These are phyloP conservation scores for Catamblyrhynchus diadema DNA, from an alignment of 2,797 vertebrate species.

Conservation along the genomic window DNA sequence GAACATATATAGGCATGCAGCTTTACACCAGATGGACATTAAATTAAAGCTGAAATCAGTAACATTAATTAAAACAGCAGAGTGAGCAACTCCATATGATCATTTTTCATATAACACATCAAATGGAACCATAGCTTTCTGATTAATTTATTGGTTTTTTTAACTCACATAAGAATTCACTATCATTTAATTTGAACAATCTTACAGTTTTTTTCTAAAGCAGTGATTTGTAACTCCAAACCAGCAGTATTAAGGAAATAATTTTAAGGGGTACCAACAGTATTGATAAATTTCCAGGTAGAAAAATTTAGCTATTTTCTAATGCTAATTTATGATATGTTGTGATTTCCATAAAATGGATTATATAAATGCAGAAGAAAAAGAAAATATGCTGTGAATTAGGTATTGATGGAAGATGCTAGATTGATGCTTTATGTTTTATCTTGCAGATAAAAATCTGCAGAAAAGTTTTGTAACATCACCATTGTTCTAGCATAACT, in stretches of 20 bases:
- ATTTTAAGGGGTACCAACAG: not conserved
- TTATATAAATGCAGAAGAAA: not conserved
- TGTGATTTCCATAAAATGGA: not conserved
- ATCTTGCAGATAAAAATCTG: not conserved
- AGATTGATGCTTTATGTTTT: not conserved
- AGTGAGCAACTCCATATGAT: slow-evolving; percentile 47
- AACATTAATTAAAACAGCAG: slow-evolving; percentile 40
- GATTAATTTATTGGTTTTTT: not conserved
- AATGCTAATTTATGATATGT: not conserved
- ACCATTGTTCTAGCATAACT: not conserved
- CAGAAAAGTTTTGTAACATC: not conserved
- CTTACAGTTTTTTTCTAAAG: not conserved
- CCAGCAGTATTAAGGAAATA: not conserved
- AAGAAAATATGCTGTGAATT: not conserved
- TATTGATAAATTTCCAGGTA: not conserved
- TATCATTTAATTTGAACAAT: not conserved
- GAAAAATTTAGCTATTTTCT: not conserved
- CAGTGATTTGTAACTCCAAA: not conserved
- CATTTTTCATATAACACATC: not conserved
- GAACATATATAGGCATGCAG: not conserved
- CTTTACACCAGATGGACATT: slow-evolving; percentile 39
- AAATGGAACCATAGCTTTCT: slow-evolving; percentile 1
- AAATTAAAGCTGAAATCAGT: slow-evolving; percentile 30
- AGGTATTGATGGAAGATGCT: not conserved
- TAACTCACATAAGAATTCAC: not conserved